Percentiles rank a stretch among this genome's conserved stretches.
These are phyloP conservation scores for Pachymerium ferrugineum DNA, from an alignment of 2,888 invertebrate species.

Conservation along the genomic window DNA sequence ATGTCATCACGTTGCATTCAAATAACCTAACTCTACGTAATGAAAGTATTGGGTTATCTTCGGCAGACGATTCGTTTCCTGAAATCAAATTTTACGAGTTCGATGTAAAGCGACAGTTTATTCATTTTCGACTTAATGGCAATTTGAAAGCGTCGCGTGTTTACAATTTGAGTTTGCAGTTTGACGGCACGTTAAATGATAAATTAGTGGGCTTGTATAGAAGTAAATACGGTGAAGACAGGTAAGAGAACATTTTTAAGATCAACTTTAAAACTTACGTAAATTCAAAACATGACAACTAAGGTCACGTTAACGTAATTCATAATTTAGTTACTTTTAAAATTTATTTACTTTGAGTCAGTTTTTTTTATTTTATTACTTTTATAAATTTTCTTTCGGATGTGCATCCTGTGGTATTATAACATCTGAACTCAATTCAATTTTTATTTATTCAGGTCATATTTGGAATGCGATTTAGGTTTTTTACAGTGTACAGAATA, in stretches of 20 bases:
- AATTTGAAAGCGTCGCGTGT: slow-evolving; percentile 56
- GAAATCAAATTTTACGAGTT: slow-evolving; percentile 32
- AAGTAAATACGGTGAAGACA: slow-evolving; percentile 65
- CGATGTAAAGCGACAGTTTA: slow-evolving; percentile 56
- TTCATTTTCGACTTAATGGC: slow-evolving; percentile 59
- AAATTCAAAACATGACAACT: background rate
- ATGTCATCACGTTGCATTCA: slow-evolving; percentile 46
- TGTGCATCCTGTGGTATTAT: too few relatives aligned
- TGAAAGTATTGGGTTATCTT: background rate
- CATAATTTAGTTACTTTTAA: too few relatives aligned
- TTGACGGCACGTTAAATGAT: slow-evolving; percentile 66
- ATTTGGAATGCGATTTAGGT: too few relatives aligned
- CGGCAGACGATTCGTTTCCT: background rate
- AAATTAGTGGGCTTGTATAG: slow-evolving; percentile 74
- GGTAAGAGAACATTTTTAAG: slow-evolving; percentile 54
- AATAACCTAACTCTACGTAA: background rate
- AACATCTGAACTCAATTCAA: too few relatives aligned
- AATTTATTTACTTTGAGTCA: background rate
- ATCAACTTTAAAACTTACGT: too few relatives aligned
- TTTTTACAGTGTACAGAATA: too few relatives aligned
- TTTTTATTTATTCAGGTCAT: background rate
- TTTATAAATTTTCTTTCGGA: background rate
- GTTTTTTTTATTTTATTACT: background rate
- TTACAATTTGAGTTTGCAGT: slow-evolving; percentile 65
- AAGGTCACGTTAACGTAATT: too few relatives aligned